A percentile compares a stretch with the other conserved stretches of the same genome.
Conservation (phyloP, 1,140 invertebrate genomes). For the Zaprionus davidi region DNA sequence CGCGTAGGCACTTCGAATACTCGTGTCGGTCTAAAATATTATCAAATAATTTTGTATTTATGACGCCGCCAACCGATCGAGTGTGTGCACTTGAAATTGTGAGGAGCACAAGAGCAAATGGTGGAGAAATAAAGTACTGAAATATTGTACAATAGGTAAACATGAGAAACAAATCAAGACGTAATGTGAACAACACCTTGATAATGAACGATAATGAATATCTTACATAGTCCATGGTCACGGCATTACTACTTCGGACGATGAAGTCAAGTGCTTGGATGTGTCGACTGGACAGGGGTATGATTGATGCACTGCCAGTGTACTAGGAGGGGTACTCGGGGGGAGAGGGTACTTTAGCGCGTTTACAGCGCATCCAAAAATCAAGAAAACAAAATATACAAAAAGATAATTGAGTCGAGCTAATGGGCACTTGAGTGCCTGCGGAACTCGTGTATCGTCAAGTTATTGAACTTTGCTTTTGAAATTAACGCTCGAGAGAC, state of each 20-base stretch:
- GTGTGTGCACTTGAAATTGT: slow-evolving; percentile 58
- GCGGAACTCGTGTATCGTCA: slow-evolving; percentile 29
- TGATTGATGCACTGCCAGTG: slow-evolving; percentile 35
- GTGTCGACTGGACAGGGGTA: slow-evolving; percentile 9
- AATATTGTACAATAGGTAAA: slow-evolving; percentile 10
- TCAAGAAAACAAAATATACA: slow-evolving; percentile 9
- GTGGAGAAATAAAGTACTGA: not conserved
- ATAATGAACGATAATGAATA: slow-evolving; percentile 64
- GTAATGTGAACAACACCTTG: slow-evolving; percentile 56
- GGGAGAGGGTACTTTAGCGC: not conserved
- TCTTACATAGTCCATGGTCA: slow-evolving; percentile 55
- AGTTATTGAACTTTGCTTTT: slow-evolving; percentile 51
- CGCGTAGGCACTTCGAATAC: not conserved
- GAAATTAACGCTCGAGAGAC: slow-evolving; percentile 21
- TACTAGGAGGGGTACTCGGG: not conserved
- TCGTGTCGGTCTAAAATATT: slow-evolving; percentile 19
- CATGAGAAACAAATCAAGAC: slow-evolving; percentile 35
- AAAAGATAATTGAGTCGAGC: slow-evolving; percentile 33
- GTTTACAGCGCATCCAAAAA: slow-evolving; percentile 15
- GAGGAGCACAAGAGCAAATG: slow-evolving; percentile 37
- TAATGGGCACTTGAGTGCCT: slow-evolving; percentile 36
- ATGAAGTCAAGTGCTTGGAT: slow-evolving; percentile 12
- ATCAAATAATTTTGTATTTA: slow-evolving; percentile 56
- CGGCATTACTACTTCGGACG: slow-evolving; percentile 6
- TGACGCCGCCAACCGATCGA: slow-evolving; percentile 24